These are phyloP conservation scores for Trematomus loennbergii DNA, from an alignment of 2,113 vertebrate genomes.

Conservation along the genomic window DNA sequence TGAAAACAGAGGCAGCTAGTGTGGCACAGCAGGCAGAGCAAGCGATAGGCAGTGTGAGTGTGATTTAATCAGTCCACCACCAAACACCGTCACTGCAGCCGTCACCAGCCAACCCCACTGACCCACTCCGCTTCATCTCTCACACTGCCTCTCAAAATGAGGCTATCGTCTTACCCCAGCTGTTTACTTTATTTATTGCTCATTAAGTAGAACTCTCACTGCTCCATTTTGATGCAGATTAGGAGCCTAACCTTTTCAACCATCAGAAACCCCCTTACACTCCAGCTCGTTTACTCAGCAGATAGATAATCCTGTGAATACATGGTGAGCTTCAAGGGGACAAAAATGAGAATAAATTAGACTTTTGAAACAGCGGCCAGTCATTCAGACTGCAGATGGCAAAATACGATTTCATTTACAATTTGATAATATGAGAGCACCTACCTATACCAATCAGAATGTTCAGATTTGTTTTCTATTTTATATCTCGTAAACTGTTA, in stretches of 20 bases:
- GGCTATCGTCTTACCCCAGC: neutral
- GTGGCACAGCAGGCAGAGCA: constrained; percentile 39
- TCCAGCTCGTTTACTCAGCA: constrained; percentile 6
- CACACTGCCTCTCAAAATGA: neutral
- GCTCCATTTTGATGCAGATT: constrained; percentile 38
- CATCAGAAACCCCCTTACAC: neutral
- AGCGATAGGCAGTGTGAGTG: constrained; percentile 43
- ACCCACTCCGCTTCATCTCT: constrained; percentile 24
- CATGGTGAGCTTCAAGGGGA: constrained; percentile 9
- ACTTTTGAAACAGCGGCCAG: constrained; percentile 20
- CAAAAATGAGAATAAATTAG: constrained; percentile 32
- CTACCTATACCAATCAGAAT: neutral
- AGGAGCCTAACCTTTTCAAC: constrained; percentile 3
- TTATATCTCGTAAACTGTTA: neutral
- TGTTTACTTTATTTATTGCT: constrained; percentile 38
- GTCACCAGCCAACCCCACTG: constrained; percentile 36
- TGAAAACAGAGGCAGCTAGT: constrained; percentile 60
- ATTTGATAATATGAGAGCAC: neutral
- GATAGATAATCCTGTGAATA: constrained; percentile 34
- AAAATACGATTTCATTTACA: neutral
- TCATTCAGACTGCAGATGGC: constrained; percentile 3
- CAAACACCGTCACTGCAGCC: constrained; percentile 43
- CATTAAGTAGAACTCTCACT: constrained; percentile 21
- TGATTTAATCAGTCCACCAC: constrained; percentile 66
- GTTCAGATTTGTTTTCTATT: neutral